phyloP scores from a whole-genome alignment of 2,797 vertebrate species.

The Gallirallus australis region DNA sequence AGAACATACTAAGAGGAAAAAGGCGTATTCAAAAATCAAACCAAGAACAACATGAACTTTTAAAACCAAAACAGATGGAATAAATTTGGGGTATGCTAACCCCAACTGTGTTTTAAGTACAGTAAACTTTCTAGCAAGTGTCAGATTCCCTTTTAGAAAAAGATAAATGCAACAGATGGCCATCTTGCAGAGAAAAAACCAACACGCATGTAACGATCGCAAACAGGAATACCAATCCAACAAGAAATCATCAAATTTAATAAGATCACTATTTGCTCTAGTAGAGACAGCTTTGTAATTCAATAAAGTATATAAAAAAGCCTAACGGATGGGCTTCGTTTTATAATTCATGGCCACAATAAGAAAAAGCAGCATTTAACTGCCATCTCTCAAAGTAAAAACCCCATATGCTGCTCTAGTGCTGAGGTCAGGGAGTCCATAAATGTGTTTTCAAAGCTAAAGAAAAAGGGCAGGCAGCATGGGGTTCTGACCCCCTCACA shows the following conservation, averaged over 20 bases:
- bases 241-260: not conserved
- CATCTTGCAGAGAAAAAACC: not conserved
- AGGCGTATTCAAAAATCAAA: constrained; percentile 10
- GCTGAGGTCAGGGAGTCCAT: constrained; percentile 57
- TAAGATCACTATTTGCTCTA: not conserved
- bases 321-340: not conserved
- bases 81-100: constrained; percentile 42
- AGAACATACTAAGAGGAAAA: not conserved
- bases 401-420: constrained; percentile 24
- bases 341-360: constrained; percentile 19
- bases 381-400: constrained; percentile 26
- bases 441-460: constrained; percentile 23
- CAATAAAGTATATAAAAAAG: not conserved
- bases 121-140: constrained; percentile 30
- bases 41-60: constrained; percentile 31
- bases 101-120: constrained; percentile 23
- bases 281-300: not conserved
- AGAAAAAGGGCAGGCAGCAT: not conserved
- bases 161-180: constrained; percentile 58
- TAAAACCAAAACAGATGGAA: constrained; percentile 47
- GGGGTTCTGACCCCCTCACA: constrained; percentile 12
- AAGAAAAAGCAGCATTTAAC: constrained; percentile 13
- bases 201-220: not conserved
- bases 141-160: constrained; percentile 24
- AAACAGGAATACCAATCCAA: not conserved